Percentiles rank a stretch among this genome's conserved stretches.
phyloP scores from a whole-genome alignment of 1,140 invertebrate genomes.

The Aphis craccivora region DNA sequence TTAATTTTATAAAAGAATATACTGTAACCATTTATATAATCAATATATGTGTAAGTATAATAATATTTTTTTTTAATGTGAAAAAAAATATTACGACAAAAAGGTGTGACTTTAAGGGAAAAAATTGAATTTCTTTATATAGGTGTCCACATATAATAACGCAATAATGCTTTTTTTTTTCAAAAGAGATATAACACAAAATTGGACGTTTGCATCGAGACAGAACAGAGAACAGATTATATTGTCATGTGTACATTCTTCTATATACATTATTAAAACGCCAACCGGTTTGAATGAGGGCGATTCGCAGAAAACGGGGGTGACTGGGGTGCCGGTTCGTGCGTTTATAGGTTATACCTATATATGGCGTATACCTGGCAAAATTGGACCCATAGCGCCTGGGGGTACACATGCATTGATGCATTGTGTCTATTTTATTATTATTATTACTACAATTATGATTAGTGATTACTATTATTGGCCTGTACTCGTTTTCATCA shows the following conservation, averaged over 20 bases:
- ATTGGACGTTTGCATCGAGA: neutral
- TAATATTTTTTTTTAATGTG: neutral
- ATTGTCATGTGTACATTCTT: conserved; percentile 1
- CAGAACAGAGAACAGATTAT: conserved; percentile 2
- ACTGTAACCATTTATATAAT: no score
- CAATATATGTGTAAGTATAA: neutral
- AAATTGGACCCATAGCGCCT: conserved; percentile 1
- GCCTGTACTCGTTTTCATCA: conserved; percentile 10
- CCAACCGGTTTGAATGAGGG: conserved; percentile 4
- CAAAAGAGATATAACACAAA: neutral
- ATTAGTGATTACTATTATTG: conserved; percentile 19
- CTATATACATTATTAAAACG: neutral
- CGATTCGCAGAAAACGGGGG: conserved; percentile 20
- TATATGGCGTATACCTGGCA: neutral
- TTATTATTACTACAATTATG: conserved; percentile 17
- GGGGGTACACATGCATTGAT: neutral
- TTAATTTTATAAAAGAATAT: no score
- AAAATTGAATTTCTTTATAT: neutral
- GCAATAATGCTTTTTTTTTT: neutral
- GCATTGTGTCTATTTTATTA: conserved; percentile 22
- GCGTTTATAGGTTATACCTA: neutral
- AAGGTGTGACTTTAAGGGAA: neutral
- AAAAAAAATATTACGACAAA: neutral
- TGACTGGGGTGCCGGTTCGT: neutral
- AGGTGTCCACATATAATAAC: neutral